phyloP scores from a whole-genome alignment of 2,797 vertebrate species.

The Leuciscus waleckii region DNA sequence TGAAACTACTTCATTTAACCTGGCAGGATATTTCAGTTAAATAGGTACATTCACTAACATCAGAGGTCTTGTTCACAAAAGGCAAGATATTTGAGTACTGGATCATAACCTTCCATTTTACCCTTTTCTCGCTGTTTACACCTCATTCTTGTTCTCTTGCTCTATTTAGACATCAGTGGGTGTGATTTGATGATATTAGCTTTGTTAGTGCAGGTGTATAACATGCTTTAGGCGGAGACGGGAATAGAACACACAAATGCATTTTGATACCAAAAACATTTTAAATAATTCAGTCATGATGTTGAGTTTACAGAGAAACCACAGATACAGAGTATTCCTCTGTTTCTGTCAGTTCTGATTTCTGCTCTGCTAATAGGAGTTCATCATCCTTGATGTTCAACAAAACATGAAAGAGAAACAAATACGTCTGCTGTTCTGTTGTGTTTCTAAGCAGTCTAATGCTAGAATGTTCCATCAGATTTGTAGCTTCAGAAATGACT shows the following conservation, averaged over 20 bases:
- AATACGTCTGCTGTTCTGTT: not conserved
- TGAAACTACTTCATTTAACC: not conserved
- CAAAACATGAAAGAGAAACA: conserved; percentile 12
- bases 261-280: conserved; percentile 18
- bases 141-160: not conserved
- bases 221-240: conserved; percentile 27
- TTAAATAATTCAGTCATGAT: conserved; percentile 45
- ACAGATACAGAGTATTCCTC: not conserved
- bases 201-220: conserved; percentile 35
- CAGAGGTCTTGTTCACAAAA: not conserved
- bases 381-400: conserved; percentile 19
- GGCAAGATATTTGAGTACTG: not conserved
- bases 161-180: not conserved
- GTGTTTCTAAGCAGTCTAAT: not conserved
- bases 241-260: conserved; percentile 29
- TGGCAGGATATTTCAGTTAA: not conserved
- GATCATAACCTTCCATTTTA: not conserved
- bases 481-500: conserved; percentile 24
- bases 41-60: not conserved
- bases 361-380: conserved; percentile 8
- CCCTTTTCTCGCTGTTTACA: not conserved
- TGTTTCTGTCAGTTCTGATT: conserved; percentile 8
- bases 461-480: not conserved
- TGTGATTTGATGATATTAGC: conserved; percentile 14
- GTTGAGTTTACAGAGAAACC: conserved; percentile 23